These are phyloP conservation scores for Mormyrops boulengeri DNA, from an alignment of 2,797 vertebrate genomes.

Conservation along the genomic window DNA sequence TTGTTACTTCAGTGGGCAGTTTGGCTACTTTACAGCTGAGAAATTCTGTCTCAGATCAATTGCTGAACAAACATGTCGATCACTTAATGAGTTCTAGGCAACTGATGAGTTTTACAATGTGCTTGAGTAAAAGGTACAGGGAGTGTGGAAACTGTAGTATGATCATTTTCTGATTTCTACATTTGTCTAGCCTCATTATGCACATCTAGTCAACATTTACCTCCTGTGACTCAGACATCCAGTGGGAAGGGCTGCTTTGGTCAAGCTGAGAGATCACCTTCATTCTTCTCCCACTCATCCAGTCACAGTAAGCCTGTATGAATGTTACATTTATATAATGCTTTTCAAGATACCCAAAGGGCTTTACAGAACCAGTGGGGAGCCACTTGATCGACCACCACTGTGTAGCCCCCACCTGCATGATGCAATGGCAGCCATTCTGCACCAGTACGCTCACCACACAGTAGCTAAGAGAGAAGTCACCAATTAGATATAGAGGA, in stretches of 20 bases:
- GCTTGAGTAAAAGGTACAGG: not conserved
- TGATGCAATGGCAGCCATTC: not conserved
- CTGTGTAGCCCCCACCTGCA: not conserved
- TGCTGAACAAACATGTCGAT: not conserved
- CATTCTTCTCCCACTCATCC: slow-evolving; percentile 50
- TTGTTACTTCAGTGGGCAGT: not conserved
- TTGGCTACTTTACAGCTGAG: not conserved
- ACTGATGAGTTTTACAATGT: not conserved
- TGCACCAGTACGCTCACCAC: not conserved
- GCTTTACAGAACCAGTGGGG: not conserved
- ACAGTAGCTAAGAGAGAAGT: not conserved
- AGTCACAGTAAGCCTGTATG: slow-evolving; percentile 46
- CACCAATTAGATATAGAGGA: not conserved
- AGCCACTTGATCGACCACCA: not conserved
- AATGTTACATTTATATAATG: not conserved
- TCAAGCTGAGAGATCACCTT: slow-evolving; percentile 49
- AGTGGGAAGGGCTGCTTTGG: slow-evolving; percentile 48
- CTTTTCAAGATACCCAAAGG: not conserved
- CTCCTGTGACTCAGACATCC: slow-evolving; percentile 48
- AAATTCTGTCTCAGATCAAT: not conserved
- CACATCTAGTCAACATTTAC: slow-evolving; percentile 43
- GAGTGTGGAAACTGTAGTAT: not conserved
- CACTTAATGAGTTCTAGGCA: not conserved
- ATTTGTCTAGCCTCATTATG: slow-evolving; percentile 39
- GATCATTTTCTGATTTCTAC: not conserved